Evolutionary conservation across 2,113 vertebrate species (phyloP).

Genomic region (Xiphorhynchus elegans): DNA sequence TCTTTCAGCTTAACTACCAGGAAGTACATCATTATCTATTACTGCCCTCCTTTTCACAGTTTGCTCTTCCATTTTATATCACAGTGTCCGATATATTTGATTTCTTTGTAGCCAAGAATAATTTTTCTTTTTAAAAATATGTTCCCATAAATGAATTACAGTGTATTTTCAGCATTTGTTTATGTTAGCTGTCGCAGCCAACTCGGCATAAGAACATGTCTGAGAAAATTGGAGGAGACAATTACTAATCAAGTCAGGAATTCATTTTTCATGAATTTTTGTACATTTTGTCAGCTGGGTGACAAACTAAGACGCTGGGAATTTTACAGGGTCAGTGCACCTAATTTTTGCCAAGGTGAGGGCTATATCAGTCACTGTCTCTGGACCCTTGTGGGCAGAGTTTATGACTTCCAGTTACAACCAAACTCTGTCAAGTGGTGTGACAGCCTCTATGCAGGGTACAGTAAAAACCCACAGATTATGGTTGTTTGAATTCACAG

Average conservation of each 20-base stretch:
- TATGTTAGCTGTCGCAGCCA: background rate
- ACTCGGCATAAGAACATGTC: background rate
- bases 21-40: background rate
- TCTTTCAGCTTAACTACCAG: background rate
- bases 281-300: background rate
- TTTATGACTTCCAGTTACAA: background rate
- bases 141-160: background rate
- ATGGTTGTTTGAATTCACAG: background rate
- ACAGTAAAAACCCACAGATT: background rate
- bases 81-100: background rate
- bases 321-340: background rate
- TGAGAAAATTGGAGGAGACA: background rate
- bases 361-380: rapidly evolving
- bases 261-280: background rate
- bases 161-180: background rate
- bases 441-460: background rate
- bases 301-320: background rate
- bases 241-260: background rate
- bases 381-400: background rate
- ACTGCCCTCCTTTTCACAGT: background rate
- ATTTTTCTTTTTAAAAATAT: background rate
- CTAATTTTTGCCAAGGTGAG: background rate
- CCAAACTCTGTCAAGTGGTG: background rate
- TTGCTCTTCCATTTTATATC: background rate
- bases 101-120: background rate